Conservation (phyloP, 2,888 invertebrate genomes). For the Drosophila testacea region DNA sequence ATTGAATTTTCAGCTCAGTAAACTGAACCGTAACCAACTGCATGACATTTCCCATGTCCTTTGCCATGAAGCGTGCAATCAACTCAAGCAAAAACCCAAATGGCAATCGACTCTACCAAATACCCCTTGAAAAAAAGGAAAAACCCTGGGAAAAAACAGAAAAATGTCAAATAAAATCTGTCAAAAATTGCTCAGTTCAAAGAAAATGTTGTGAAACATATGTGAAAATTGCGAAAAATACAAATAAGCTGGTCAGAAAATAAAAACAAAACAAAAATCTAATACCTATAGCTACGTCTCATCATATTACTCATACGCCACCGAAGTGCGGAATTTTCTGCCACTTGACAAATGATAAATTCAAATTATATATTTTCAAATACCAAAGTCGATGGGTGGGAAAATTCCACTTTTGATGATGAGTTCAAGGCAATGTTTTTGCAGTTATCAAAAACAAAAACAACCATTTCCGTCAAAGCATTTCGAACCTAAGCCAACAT, state of each 20-base stretch:
- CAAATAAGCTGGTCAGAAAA: constrained; percentile 5
- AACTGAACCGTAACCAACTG: constrained; percentile 44
- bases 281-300: constrained; percentile 1
- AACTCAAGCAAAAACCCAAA: constrained; percentile 58
- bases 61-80: constrained; percentile 65
- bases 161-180: constrained; percentile 59
- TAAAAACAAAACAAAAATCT: constrained; percentile 4
- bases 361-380: constrained; percentile 16
- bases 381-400: constrained; percentile 10
- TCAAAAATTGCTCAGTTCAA: constrained; percentile 41
- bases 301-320: constrained; percentile 55
- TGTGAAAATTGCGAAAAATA: constrained; percentile 12
- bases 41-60: constrained; percentile 37
- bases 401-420: constrained; percentile 23
- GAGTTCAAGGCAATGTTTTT: constrained; percentile 22
- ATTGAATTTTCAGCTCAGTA: constrained; percentile 15
- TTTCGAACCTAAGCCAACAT: constrained; percentile 54
- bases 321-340: constrained; percentile 40
- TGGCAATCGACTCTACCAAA: constrained; percentile 31
- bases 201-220: constrained; percentile 21
- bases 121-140: constrained; percentile 11
- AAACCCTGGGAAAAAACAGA: constrained; percentile 20
- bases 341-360: constrained; percentile 47
- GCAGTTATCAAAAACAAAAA: constrained; percentile 8
- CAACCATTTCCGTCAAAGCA: constrained; percentile 16